Conservation (phyloP, 2,797 vertebrate species). For the Gorsachius magnificus region DNA sequence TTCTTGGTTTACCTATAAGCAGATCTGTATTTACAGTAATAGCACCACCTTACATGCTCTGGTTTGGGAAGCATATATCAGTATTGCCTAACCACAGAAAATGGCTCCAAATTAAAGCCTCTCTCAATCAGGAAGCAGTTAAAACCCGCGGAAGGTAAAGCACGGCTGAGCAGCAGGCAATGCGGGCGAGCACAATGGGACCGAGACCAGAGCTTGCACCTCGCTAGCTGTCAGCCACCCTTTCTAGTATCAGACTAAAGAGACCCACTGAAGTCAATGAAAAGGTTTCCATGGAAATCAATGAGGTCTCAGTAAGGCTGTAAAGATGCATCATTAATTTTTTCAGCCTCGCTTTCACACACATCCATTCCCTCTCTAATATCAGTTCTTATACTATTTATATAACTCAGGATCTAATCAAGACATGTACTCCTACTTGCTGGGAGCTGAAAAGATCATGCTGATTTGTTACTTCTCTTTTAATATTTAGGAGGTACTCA, state of each 20-base stretch:
- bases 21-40: background rate
- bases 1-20: background rate
- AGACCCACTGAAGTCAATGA: slow-evolving; percentile 54
- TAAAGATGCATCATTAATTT: slow-evolving; percentile 70
- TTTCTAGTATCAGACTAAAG: slow-evolving; percentile 22
- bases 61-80: background rate
- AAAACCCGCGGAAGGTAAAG: background rate
- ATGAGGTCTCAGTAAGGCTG: slow-evolving; percentile 61
- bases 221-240: slow-evolving; percentile 38
- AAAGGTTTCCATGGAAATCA: slow-evolving; percentile 70
- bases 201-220: background rate
- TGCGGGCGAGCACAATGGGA: background rate
- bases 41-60: background rate
- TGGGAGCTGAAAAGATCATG: slow-evolving; percentile 50
- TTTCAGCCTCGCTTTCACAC: slow-evolving; percentile 51
- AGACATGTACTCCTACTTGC: slow-evolving; percentile 44
- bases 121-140: slow-evolving; percentile 10
- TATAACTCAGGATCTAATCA: slow-evolving; percentile 67
- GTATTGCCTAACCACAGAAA: background rate
- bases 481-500: slow-evolving; percentile 46
- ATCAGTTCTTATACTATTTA: slow-evolving; percentile 64
- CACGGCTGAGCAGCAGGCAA: background rate
- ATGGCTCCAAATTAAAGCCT: slow-evolving; percentile 14
- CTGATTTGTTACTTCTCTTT: slow-evolving; percentile 55
- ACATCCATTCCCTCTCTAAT: slow-evolving; percentile 50